Evolutionary conservation across 2,797 vertebrate species (phyloP).

Genomic region (Enteromius mattozi): DNA sequence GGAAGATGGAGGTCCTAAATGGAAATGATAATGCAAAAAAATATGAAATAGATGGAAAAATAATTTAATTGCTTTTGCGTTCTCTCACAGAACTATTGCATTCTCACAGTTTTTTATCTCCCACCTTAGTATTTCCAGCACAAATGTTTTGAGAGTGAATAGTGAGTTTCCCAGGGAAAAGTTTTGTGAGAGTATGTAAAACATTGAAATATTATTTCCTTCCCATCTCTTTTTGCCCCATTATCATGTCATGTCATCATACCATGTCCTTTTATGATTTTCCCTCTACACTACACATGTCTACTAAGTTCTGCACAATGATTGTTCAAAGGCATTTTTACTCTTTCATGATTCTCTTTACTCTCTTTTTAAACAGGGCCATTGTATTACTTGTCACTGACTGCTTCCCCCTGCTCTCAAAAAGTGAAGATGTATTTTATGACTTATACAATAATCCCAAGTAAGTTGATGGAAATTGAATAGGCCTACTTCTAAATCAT

Average conservation of each 20-base stretch:
- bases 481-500: neutral
- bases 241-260: too few species aligned
- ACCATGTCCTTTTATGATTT: neutral
- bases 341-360: neutral
- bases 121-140: neutral
- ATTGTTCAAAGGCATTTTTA: neutral
- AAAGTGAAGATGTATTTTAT: fast-evolving
- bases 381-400: neutral
- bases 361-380: slow-evolving; percentile 26
- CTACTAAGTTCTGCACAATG: neutral
- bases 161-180: neutral
- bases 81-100: neutral
- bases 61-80: neutral
- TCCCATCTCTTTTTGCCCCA: neutral
- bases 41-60: neutral
- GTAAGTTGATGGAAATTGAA: neutral
- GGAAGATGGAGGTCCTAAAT: neutral
- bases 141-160: neutral
- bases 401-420: neutral
- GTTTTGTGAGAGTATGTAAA: neutral
- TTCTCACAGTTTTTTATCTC: neutral
- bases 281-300: neutral
- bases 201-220: neutral
- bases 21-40: neutral
- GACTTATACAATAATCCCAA: slow-evolving; percentile 2